Percentiles rank a stretch among this genome's conserved stretches.
Evolutionary conservation across 2,797 vertebrate genomes (phyloP).

Genomic region (Sebastes itinus): DNA sequence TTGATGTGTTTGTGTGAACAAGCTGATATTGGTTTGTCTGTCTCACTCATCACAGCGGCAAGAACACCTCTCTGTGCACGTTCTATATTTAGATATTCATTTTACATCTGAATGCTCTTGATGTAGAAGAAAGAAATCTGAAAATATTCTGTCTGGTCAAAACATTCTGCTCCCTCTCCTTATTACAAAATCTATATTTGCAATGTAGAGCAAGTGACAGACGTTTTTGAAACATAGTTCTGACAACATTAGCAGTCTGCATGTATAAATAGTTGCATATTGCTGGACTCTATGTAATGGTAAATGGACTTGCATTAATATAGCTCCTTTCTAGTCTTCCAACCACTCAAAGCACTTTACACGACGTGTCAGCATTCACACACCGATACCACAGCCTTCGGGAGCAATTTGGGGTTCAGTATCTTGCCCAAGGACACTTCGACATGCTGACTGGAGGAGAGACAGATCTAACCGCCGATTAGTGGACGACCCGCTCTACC

Average conservation of each 20-base stretch:
- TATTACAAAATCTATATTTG: not conserved
- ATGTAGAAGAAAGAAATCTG: not conserved
- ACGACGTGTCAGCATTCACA: no score
- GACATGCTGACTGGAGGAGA: no score
- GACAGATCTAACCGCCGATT: no score
- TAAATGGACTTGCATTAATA: no score
- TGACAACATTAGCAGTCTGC: not conserved
- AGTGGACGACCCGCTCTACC: no score
- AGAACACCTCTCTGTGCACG: not conserved
- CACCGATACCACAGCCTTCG: no score
- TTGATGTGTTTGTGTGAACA: not conserved
- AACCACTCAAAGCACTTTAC: no score
- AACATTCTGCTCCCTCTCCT: not conserved
- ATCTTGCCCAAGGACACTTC: no score
- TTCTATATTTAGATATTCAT: not conserved
- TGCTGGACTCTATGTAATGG: not conserved
- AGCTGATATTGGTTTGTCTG: no score
- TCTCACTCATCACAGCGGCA: not conserved
- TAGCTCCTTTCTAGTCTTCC: no score
- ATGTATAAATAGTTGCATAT: not conserved
- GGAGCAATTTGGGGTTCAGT: no score
- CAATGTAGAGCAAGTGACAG: not conserved
- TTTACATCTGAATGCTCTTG: not conserved
- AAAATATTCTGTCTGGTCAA: not conserved
- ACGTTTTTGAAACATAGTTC: not conserved